A percentile compares a stretch with the other conserved stretches of the same genome.
Evolutionary conservation across 2,113 vertebrate genomes (phyloP).

Genomic region (Sander vitreus): DNA sequence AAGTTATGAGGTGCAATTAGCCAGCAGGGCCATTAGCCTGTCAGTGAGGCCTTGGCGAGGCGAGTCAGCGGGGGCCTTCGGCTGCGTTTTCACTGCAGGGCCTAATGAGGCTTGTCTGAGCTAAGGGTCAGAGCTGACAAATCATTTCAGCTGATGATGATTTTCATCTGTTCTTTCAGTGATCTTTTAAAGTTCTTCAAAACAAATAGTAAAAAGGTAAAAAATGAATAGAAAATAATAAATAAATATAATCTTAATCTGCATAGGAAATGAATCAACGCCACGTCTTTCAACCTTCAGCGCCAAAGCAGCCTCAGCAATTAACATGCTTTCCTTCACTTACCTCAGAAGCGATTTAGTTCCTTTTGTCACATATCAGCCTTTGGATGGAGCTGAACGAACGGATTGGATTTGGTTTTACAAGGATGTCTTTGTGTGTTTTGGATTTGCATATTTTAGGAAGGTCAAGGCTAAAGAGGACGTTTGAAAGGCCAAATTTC

Average conservation of each 20-base stretch:
- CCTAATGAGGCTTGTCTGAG: conserved; percentile 44
- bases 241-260: too few relatives aligned
- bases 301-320: conserved; percentile 46
- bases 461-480: conserved; percentile 39
- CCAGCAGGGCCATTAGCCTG: conserved; percentile 51
- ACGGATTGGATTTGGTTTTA: conserved; percentile 43
- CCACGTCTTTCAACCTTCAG: conserved; percentile 6
- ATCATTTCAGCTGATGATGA: conserved; percentile 13
- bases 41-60: conserved; percentile 32
- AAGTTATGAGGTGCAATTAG: conserved; percentile 45
- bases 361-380: conserved; percentile 46
- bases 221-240: neutral
- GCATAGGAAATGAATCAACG: neutral
- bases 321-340: conserved; percentile 55
- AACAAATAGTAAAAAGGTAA: neutral
- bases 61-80: conserved; percentile 1
- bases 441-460: conserved; percentile 47
- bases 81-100: conserved; percentile 5
- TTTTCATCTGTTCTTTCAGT: neutral
- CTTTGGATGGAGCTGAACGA: conserved; percentile 33
- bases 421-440: conserved; percentile 55
- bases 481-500: conserved; percentile 20
- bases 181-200: neutral
- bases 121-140: conserved; percentile 28
- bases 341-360: conserved; percentile 33